Base-by-base conservation (phyloP, 2,113 vertebrate genomes). In the Ammodytes dubius region DNA sequence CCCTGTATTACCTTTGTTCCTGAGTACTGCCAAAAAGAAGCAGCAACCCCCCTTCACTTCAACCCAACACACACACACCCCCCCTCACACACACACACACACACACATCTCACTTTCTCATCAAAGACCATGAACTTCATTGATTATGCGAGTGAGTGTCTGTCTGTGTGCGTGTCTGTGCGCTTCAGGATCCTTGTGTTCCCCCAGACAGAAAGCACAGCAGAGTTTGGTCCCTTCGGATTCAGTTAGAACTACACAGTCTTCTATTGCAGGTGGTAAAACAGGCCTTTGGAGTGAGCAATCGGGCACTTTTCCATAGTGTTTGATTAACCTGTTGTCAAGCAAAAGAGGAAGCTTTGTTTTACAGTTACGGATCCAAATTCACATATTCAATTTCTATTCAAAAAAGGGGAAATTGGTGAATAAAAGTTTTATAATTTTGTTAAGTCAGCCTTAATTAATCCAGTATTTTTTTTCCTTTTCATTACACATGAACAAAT, bases 1-100 rank as follows among this genome's bases (percentile, higher is more conserved):
- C 88, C 81, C 82, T 85, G 73, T 81, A 83, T 89, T 91, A 94
- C 89, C 91, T 95, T 95, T 95, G 93, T 95, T 95, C 93, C 89
- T 90, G 87, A 93, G 92, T 94, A 95, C 88, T 83, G 86, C 91
- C 86, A 89, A n/a, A n/a, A n/a, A n/a, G n/a, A n/a, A n/a, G n/a
- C n/a, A n/a, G n/a, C n/a, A n/a, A n/a, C n/a, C n/a, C n/a, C n/a
- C n/a, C n/a, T n/a, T n/a, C n/a, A n/a, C n/a, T n/a, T n/a, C n/a
- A n/a, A n/a, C n/a, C n/a, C n/a, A n/a, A n/a, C 79, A 65, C 67
- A 74, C 75, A 58, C 58, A 69, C 77, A 81, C 65, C 60, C 40
- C 52, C 37, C 70, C 61, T 50, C 71, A 74, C 67, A 58, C 58
- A 69, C 77, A 81, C 65, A 66, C 40, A 57, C 37, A 70, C 61